Evolutionary conservation across 2,888 invertebrate genomes (phyloP), one percentile per base, ranked within the genome.

Genomic region (Choreutis nemorana): DNA sequence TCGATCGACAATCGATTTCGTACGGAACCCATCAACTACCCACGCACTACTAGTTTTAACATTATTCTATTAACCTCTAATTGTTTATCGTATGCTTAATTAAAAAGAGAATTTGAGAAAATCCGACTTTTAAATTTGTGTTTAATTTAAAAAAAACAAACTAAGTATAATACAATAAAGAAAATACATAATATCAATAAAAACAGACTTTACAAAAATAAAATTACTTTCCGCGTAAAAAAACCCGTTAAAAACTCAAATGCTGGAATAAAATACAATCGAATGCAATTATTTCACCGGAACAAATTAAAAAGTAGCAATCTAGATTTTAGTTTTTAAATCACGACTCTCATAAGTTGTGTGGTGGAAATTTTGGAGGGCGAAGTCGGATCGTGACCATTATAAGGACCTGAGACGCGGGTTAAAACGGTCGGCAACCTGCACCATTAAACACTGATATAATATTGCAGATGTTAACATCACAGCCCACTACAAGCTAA

Each of bases 401-500:
- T 30, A 11, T 20, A 21, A 20, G 14, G 8, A 35, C 57, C 54
- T 46, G 55, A 55, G 53, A 48, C 46, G 41, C 44, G 50, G 45
- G 48, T 45, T 49, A 53, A 53, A 50, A 55, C 42, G 44, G 48
- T 48, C 45, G 47, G 48, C 52, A 55, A 58, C 55, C 46, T 45
- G 49, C 51, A 48, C 55, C 53, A 54, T 57, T 59, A 54, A 56
- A 49, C 48, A 55, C 48, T 55, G 59, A 61, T 64, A 58, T 56
- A 59, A 63, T 61, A 64, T 60, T 53, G 54, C 59, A 55, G 47
- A 57, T 50, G 54, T 54, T 55, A n/a, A n/a, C n/a, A n/a, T n/a
- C n/a, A n/a, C n/a, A n/a, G n/a, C n/a, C n/a, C n/a, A n/a, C n/a
- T n/a, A n/a, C n/a, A n/a, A n/a, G n/a, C n/a, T n/a, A n/a, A n/a